Base-by-base conservation (phyloP, 2,113 vertebrate genomes). In the Puntigrus tetrazona region DNA sequence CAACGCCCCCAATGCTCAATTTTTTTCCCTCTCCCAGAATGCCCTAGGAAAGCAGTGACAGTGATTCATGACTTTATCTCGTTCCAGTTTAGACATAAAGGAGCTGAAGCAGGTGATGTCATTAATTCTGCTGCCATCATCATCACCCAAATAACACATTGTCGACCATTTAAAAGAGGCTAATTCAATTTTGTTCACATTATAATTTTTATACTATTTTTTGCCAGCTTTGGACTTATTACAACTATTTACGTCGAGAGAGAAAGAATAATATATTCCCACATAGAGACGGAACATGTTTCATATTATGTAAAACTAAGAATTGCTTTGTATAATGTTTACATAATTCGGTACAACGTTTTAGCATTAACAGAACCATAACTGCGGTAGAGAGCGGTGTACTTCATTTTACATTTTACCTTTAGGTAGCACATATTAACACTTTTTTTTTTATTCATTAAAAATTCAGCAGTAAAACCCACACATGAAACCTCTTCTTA, bases 1-100 rank as follows among this genome's bases (percentile, higher is more conserved):
- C 86, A 79, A 85, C 86, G 87, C 88, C 88, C 89, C 87, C 86
- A 89, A 89, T 92, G 91, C 92, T 88, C 89, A 92, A 90, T 5
- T 22, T 3, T 90, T 84, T 87, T 83, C 86, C 83, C 86, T 86
- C 85, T 78, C 75, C 75, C 76, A 86, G 41, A 61, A 82, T 82
- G 73, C 78, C 41, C 8, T 34, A 57, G 7, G 45, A 80, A 52
- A 11, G 14, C 31, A 27, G 29, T 63, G 65, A 73, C 81, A 78
- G 63, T 78, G 65, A 78, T 59, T 87, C 83, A 87, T 45, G 18
- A 20, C 74, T 75, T 50, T 47, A 72, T 75, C 81, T 36, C 73
- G 72, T 57, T 81, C 45, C 69, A n/a, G 34, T 61, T 52, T 55
- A 79, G 80, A 78, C 63, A 84, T 63, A 31, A 78, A 59, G 34